Evolutionary conservation across 2,888 invertebrate species (phyloP).

Genomic region (Cephus nigrinus): DNA sequence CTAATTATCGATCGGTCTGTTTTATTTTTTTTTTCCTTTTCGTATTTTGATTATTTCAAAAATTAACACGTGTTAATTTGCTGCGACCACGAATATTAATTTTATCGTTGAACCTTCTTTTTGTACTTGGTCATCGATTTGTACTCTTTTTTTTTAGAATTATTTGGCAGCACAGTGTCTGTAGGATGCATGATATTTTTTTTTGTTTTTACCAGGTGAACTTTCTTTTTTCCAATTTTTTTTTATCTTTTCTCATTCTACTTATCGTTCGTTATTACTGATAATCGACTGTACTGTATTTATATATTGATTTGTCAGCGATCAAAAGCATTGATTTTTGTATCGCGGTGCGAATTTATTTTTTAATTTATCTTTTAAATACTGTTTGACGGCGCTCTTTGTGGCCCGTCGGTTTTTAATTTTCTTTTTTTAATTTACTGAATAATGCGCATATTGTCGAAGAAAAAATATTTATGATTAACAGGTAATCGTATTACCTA

Average conservation of each 20-base stretch:
- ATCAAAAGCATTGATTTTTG: not conserved
- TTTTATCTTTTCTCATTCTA: not conserved
- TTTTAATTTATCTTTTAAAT: not conserved
- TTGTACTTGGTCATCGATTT: conserved; percentile 5
- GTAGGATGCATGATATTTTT: conserved; percentile 6
- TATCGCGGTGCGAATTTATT: not conserved
- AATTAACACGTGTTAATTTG: conserved; percentile 60
- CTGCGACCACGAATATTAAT: conserved; percentile 49
- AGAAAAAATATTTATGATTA: conserved; percentile 39
- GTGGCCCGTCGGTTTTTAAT: not conserved
- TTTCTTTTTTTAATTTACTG: not conserved
- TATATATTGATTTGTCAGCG: not conserved
- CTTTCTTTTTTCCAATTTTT: not conserved
- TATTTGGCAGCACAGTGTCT: conserved; percentile 14
- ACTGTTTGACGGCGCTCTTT: not conserved
- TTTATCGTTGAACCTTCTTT: not conserved
- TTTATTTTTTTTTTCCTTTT: conserved; percentile 19
- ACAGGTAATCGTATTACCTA: conserved; percentile 50
- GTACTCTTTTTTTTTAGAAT: not conserved
- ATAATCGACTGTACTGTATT: not conserved
- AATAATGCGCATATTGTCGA: not conserved
- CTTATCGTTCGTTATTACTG: not conserved
- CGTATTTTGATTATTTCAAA: conserved; percentile 15
- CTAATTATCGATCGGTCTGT: conserved; percentile 5
- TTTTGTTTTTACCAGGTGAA: conserved; percentile 14